Percentiles rank a stretch among this genome's conserved stretches.
These are phyloP conservation scores for Dipodomys stephensi DNA, from an alignment of 2,113 vertebrate species.

Conservation along the genomic window DNA sequence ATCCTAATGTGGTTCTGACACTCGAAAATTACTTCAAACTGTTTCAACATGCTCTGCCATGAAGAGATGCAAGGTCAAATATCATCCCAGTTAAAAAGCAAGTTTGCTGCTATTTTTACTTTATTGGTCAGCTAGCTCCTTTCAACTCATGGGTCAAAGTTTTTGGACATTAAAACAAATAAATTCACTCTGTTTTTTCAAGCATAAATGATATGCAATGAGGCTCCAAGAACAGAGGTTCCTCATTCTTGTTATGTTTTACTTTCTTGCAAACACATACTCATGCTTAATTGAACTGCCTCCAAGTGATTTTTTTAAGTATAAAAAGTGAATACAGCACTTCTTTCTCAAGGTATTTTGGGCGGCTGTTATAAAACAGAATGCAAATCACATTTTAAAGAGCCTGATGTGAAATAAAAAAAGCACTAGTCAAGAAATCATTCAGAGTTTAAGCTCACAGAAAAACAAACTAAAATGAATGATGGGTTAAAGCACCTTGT, in stretches of 20 bases:
- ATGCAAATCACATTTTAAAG: conserved; percentile 73
- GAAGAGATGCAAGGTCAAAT: conserved; percentile 60
- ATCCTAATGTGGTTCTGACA: conserved; percentile 48
- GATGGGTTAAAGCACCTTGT: conserved; percentile 48
- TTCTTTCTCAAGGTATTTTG: conserved; percentile 76
- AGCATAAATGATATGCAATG: conserved; percentile 74
- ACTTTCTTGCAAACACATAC: conserved; percentile 75
- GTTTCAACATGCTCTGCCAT: conserved; percentile 62
- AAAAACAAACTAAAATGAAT: conserved; percentile 75
- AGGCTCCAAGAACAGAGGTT: conserved; percentile 72
- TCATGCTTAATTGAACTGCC: conserved; percentile 71
- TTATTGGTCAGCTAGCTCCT: conserved; percentile 62
- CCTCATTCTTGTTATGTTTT: conserved; percentile 77
- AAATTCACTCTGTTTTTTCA: conserved; percentile 77
- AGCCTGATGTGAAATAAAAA: conserved; percentile 63
- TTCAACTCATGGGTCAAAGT: conserved; percentile 74
- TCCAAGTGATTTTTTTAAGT: conserved; percentile 80
- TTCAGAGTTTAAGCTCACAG: conserved; percentile 57
- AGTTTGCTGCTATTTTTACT: conserved; percentile 71
- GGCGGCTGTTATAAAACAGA: conserved; percentile 76
- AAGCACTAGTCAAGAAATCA: conserved; percentile 64
- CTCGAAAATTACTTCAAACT: conserved; percentile 64
- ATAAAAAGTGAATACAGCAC: conserved; percentile 78
- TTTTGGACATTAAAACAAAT: conserved; percentile 80
- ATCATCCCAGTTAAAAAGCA: conserved; percentile 58